A percentile compares a stretch with the other conserved stretches of the same genome.
phyloP scores from a whole-genome alignment of 2,113 vertebrate species.

The Sclerurus mexicanus region DNA sequence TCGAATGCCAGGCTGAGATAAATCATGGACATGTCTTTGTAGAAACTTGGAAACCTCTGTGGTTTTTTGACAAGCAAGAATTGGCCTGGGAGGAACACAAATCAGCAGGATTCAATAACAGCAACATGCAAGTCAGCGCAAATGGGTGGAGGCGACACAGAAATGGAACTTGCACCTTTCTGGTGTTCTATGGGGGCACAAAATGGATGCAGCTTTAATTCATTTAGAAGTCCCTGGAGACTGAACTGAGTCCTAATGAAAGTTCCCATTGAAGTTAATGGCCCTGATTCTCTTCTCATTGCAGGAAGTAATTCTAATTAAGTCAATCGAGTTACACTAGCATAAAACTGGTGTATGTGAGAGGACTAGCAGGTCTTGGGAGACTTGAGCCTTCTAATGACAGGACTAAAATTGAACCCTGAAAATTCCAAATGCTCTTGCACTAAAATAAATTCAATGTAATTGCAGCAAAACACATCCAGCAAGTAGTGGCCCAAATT shows the following conservation, averaged over 20 bases:
- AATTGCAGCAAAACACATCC: slow-evolving; percentile 28
- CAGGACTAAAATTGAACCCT: slow-evolving; percentile 22
- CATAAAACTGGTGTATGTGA: slow-evolving; percentile 32
- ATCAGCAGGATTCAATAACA: slow-evolving; percentile 50
- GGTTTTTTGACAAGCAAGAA: slow-evolving; percentile 32
- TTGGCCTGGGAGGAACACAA: slow-evolving; percentile 30
- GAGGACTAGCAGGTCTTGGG: slow-evolving; percentile 28
- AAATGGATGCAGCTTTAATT: slow-evolving; percentile 17
- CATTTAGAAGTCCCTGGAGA: slow-evolving; percentile 22
- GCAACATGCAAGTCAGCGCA: slow-evolving; percentile 8
- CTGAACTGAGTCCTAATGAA: slow-evolving; percentile 58
- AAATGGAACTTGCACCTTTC: background rate
- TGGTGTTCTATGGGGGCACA: background rate
- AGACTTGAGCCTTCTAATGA: slow-evolving; percentile 30
- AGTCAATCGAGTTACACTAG: slow-evolving; percentile 27
- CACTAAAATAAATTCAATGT: background rate
- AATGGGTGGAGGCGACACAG: background rate
- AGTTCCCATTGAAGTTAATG: slow-evolving; percentile 63
- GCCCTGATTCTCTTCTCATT: slow-evolving; percentile 49
- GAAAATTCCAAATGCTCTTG: background rate
- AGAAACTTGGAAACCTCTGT: slow-evolving; percentile 47
- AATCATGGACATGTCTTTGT: slow-evolving; percentile 36
- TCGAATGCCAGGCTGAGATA: slow-evolving; percentile 17
- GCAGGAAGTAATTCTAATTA: slow-evolving; percentile 56
- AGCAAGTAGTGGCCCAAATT: slow-evolving; percentile 33